Base-by-base conservation (phyloP, 2,888 invertebrate species). In the Syrista parreyssii region DNA sequence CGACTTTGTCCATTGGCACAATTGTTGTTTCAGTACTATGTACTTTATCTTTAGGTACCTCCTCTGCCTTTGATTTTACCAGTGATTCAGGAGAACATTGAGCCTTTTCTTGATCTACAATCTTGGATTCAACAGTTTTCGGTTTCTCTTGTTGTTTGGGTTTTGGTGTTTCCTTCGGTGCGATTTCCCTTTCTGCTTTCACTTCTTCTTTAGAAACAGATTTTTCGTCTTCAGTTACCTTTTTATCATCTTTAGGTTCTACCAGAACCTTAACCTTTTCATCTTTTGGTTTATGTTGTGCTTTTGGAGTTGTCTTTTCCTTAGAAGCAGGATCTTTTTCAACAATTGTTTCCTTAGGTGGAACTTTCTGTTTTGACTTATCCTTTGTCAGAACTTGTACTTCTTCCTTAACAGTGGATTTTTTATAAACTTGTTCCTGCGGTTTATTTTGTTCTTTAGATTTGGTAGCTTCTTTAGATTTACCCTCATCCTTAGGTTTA, bases 1-100 rank as follows among this genome's bases (percentile, higher is more conserved):
- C 30, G 12, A 15, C 33, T 71, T 30, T 33, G 71, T 32, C 23
- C 32, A 76, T 76, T 40, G 81, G 79, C 73, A 89, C 88, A 34
- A 81, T 72, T 75, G 82, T 82, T 1, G 82, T 82, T 23, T 86
- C 85, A 34, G 90, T 86, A 32, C 79, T 79, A 40, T 81, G 23
- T 31, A 87, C 69, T 23, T 81, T 81, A 81, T 92, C 90, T 55
- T 87, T 88, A 23, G 89, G 82, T 75, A 87, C 90, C 79, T 91
- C 82, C 73, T 84, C 81, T 23, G 9, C 23, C 1, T 82, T 33
- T 79, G 88, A 88, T 33, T 86, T 83, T 75, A 87, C 80, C 76
- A 92, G 92, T 75, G 92, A 23, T 36, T 73, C 23, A 73, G 73
- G 12, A 76, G n/a, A 35, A 73, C 23, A 15, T 30, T n/a, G 12